Conservation (phyloP, 2,113 vertebrate species). For the Reinhardtius hippoglossoides region DNA sequence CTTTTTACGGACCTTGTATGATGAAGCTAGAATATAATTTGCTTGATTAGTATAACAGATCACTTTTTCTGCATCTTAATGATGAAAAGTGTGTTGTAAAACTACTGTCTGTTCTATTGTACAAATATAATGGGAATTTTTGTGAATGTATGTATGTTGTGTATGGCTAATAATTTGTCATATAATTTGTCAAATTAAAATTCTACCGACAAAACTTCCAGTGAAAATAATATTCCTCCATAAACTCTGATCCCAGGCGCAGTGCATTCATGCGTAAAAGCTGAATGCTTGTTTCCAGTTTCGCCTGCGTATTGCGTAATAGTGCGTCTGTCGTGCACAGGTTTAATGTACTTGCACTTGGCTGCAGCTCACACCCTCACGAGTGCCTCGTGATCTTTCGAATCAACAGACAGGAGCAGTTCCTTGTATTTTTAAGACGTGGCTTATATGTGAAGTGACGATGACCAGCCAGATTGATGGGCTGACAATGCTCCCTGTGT, state of each 20-base stretch:
- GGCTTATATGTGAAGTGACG: not conserved
- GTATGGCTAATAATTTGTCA: not conserved
- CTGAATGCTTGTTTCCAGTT: not conserved
- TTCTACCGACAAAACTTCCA: accelerated
- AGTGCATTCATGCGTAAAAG: constrained; percentile 55
- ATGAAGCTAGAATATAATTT: not conserved
- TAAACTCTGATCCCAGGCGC: not conserved
- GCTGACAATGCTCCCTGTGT: not conserved
- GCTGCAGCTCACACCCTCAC: not conserved
- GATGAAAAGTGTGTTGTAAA: not conserved
- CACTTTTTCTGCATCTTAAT: no score
- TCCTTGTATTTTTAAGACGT: not conserved
- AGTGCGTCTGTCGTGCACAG: constrained; percentile 8
- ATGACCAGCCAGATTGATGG: no score
- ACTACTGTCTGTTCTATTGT: not conserved
- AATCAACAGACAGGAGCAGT: not conserved
- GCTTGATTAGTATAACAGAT: not conserved
- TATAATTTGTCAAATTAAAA: not conserved
- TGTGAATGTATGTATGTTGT: not conserved
- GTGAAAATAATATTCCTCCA: not conserved
- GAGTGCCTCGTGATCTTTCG: not conserved
- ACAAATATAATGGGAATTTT: not conserved
- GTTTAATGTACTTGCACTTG: not conserved
- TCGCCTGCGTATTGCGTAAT: constrained; percentile 31
- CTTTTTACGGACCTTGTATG: not conserved